Conservation (phyloP, 2,888 invertebrate genomes). For the Clunio marinus region DNA sequence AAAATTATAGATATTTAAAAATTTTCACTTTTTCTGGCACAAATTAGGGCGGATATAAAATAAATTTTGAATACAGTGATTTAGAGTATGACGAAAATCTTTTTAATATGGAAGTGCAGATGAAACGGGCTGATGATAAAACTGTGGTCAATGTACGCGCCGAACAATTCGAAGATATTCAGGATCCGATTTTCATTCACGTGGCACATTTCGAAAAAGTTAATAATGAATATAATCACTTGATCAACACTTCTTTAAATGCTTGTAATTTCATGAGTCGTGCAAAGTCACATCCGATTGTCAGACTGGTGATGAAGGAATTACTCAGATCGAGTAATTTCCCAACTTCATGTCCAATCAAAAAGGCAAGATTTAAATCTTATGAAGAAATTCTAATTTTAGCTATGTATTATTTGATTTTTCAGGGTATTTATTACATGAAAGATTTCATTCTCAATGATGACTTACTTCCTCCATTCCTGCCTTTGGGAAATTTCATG, state of each 20-base stretch:
- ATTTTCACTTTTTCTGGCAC: background rate
- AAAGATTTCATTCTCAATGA: conserved; percentile 22
- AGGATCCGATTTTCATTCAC: conserved; percentile 3
- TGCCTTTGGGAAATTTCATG: conserved; percentile 22
- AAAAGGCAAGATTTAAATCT: too few species aligned
- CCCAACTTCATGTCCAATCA: conserved; percentile 18
- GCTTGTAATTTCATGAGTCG: conserved; percentile 9
- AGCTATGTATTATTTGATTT: too few species aligned
- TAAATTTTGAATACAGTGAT: conserved; percentile 14
- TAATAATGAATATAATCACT: background rate
- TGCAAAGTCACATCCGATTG: conserved; percentile 21
- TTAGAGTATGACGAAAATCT: conserved; percentile 30
- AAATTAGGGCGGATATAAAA: conserved; percentile 20
- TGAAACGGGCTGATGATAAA: conserved; percentile 14
- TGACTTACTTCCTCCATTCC: conserved; percentile 22
- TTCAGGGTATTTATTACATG: conserved; percentile 6
- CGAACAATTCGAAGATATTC: conserved; percentile 26
- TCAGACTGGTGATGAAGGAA: conserved; percentile 4
- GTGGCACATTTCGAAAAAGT: background rate
- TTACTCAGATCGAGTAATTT: conserved; percentile 8
- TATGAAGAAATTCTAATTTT: too few species aligned
- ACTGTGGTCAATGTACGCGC: background rate
- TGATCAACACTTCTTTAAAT: conserved; percentile 6
- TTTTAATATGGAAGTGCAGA: conserved; percentile 8
- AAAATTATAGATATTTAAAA: too few species aligned